Percentiles rank a stretch among this genome's conserved stretches.
These are phyloP conservation scores for Conistra vaccinii DNA, from an alignment of 2,888 invertebrate species.

Conservation along the genomic window DNA sequence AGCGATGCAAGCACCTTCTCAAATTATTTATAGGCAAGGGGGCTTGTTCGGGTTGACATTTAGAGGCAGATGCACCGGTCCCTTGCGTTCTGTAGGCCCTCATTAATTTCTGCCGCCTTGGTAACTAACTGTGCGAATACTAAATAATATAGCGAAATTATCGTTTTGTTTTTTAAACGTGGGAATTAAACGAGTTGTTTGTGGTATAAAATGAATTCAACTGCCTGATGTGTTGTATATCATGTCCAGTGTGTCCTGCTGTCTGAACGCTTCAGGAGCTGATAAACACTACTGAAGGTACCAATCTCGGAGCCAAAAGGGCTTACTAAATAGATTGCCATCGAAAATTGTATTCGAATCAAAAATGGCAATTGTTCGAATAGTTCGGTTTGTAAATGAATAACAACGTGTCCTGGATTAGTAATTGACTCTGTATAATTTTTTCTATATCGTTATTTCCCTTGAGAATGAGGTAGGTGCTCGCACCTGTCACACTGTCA, in stretches of 20 bases:
- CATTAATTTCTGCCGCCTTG: constrained; percentile 84
- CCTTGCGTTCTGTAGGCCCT: constrained; percentile 75
- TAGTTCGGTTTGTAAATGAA: constrained; percentile 8
- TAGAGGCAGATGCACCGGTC: constrained; percentile 83
- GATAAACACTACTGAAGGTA: no score
- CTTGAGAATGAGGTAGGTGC: constrained; percentile 49
- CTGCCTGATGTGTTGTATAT: no score
- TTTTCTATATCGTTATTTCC: constrained; percentile 44
- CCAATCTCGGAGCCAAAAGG: no score
- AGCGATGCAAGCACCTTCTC: constrained; percentile 77
- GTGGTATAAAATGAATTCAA: constrained; percentile 17
- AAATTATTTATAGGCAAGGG: constrained; percentile 86
- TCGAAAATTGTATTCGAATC: constrained; percentile 26
- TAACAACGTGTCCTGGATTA: constrained; percentile 20
- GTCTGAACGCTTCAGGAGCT: no score
- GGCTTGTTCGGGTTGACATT: constrained; percentile 85
- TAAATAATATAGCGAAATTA: constrained; percentile 67
- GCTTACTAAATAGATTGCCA: no score
- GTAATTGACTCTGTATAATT: constrained; percentile 10
- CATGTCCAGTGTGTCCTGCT: no score
- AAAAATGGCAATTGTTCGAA: constrained; percentile 18
- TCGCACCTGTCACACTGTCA: constrained; percentile 54
- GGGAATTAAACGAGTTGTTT: constrained; percentile 38
- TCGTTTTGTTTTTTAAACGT: constrained; percentile 34
- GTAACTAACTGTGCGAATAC: constrained; percentile 73